These are phyloP conservation scores for Cabera pusaria DNA, from an alignment of 2,888 invertebrate species.

Conservation along the genomic window DNA sequence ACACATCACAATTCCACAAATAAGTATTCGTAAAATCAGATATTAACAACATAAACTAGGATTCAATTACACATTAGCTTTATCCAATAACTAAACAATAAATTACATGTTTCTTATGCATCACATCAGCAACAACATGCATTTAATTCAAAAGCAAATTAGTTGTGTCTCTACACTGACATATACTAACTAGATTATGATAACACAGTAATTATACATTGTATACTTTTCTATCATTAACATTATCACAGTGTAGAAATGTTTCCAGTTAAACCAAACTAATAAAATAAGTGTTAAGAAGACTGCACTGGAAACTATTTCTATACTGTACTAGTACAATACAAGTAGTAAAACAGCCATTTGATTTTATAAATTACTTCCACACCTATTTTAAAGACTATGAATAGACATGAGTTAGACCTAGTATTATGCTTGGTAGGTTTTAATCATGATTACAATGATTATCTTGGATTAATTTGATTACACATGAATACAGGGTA, in stretches of 20 bases:
- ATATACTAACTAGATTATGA: neutral
- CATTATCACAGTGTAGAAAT: slow-evolving; percentile 10
- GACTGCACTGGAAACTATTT: slow-evolving; percentile 11
- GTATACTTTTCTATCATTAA: slow-evolving; percentile 7
- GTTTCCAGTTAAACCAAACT: slow-evolving; percentile 22
- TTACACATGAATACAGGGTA: slow-evolving; percentile 3
- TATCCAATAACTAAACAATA: too few relatives aligned
- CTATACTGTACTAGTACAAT: slow-evolving; percentile 6
- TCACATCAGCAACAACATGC: too few relatives aligned
- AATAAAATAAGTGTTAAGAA: slow-evolving; percentile 13
- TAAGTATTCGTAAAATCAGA: slow-evolving; percentile 33
- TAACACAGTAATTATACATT: slow-evolving; percentile 6
- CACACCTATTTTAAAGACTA: slow-evolving; percentile 3
- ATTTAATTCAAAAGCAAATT: neutral
- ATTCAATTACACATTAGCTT: too few relatives aligned
- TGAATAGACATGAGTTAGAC: slow-evolving; percentile 6
- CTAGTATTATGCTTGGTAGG: too few relatives aligned
- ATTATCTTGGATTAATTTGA: too few relatives aligned
- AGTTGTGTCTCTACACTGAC: neutral
- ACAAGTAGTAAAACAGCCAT: slow-evolving; percentile 8
- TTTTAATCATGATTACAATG: too few relatives aligned
- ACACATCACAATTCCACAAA: slow-evolving; percentile 57
- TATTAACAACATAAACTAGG: slow-evolving; percentile 20
- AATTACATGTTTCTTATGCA: too few relatives aligned
- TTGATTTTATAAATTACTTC: slow-evolving; percentile 5